A percentile compares a stretch with the other conserved stretches of the same genome.
Evolutionary conservation across 1,140 invertebrate species (phyloP).

Genomic region (Drosophila bipectinata): DNA sequence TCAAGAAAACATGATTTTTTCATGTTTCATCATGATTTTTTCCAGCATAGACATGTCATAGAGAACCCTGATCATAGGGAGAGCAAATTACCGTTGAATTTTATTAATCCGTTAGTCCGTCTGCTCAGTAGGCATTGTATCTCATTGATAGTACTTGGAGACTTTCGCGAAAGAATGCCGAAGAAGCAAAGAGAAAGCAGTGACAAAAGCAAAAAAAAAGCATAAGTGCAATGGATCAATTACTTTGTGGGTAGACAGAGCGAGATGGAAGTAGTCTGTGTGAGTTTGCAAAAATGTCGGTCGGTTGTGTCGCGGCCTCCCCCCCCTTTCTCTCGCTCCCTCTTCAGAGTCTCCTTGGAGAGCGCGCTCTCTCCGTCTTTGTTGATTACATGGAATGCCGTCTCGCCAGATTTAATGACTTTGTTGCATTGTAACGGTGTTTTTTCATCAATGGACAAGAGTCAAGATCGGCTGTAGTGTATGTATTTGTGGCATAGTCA

Average conservation of each 20-base stretch:
- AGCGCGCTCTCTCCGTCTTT: slow-evolving; percentile 21
- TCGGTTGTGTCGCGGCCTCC: slow-evolving; percentile 47
- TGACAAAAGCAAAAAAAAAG: slow-evolving; percentile 39
- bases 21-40: too few species aligned
- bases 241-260: slow-evolving; percentile 61
- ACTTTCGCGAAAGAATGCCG: slow-evolving; percentile 39
- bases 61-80: too few species aligned
- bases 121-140: not conserved
- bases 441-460: slow-evolving; percentile 68
- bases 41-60: too few species aligned
- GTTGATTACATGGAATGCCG: slow-evolving; percentile 77
- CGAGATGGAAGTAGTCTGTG: slow-evolving; percentile 39
- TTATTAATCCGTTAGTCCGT: slow-evolving; percentile 2
- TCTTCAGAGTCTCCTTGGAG: too few species aligned
- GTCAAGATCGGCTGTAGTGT: slow-evolving; percentile 27
- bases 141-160: slow-evolving; percentile 18
- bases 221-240: slow-evolving; percentile 79
- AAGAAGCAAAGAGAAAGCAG: slow-evolving; percentile 62
- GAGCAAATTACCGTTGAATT: slow-evolving; percentile 1
- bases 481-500: slow-evolving; percentile 9
- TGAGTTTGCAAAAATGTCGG: slow-evolving; percentile 73
- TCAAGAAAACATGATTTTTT: too few species aligned
- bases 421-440: slow-evolving; percentile 71
- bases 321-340: slow-evolving; percentile 12
- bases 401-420: slow-evolving; percentile 81